Base-by-base conservation (phyloP, 1,140 invertebrate genomes). In the Scaptodrosophila lebanonensis region DNA sequence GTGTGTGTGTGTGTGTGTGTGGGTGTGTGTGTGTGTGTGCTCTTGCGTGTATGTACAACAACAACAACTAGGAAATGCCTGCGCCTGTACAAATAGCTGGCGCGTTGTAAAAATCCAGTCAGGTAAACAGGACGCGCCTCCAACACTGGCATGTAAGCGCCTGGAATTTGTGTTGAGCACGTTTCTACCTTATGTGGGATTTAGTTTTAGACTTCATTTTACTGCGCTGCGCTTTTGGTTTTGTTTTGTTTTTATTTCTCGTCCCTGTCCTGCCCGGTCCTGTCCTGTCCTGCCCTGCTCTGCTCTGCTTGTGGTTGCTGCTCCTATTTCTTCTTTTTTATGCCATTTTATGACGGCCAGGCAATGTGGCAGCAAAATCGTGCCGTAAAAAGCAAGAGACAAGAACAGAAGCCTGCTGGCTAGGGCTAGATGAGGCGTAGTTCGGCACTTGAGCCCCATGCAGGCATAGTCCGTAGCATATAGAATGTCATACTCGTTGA, bases 151-250 rank as follows among this genome's bases (percentile, higher is more conserved):
- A 22, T 50, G 56, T 82, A 82, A 82, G 75, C 75, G 75, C 75
- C 75, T 82, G 75, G 75, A 76, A 79, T 79, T 82, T 82, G 75
- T 79, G 75, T 82, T 70, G 75, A 82, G 75, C 75, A 82, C 75
- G 75, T 82, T 82, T 66, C 66, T 83, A 82, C 75, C 75, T 82
- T 82, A 82, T 75, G 66, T 70, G 69, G 75, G 75, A 82, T 82
- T 82, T 82, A 82, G 75, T 70, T 66, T 82, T 82, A 82, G 75
- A 82, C 75, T 82, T 79, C 73, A 82, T 79, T 79, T 79, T 79
- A 79, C 75, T 79, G 66, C 52, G 62, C 66, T 83, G 77, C 64
- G 77, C 77, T 83, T 83, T 83, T 76, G 77, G 70, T 82, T 82
- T 82, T 66, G 71, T 83, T 83, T 75, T 63, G 59, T 48, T 42